Evolutionary conservation across 2,888 invertebrate genomes (phyloP).

Genomic region (Scaptodrosophila latifasciaeformis): DNA sequence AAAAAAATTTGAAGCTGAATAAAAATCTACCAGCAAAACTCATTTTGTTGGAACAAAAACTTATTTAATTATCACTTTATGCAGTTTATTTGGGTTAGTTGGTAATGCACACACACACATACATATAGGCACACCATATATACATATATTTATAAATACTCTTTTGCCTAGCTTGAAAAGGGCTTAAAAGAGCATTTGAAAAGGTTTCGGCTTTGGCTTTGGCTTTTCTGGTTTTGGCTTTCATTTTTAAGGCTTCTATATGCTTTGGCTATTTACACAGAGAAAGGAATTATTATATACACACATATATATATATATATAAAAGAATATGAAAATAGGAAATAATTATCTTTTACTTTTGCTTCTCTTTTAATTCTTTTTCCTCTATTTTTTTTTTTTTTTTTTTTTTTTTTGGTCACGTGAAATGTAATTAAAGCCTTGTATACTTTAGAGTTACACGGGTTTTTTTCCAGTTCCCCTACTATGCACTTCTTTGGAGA

Average conservation of each 20-base stretch:
- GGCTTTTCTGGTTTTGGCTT: too few species aligned
- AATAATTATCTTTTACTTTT: not conserved
- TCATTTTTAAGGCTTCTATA: not conserved
- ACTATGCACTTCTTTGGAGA: too few species aligned
- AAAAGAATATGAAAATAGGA: constrained; percentile 7
- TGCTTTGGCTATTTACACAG: not conserved
- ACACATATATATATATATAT: too few species aligned
- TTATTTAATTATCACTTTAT: constrained; percentile 59
- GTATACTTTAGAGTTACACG: not conserved
- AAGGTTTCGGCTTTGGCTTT: constrained; percentile 27
- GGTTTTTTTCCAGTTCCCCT: too few species aligned
- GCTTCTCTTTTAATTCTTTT: constrained; percentile 16
- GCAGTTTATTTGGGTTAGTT: constrained; percentile 53
- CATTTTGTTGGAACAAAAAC: constrained; percentile 33
- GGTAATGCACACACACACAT: constrained; percentile 4
- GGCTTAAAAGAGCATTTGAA: constrained; percentile 43
- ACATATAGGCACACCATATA: not conserved
- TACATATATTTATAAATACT: not conserved
- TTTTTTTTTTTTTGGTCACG: constrained; percentile 19
- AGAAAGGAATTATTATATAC: too few species aligned
- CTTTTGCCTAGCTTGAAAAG: constrained; percentile 30
- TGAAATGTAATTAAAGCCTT: constrained; percentile 52
- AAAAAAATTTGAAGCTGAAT: too few species aligned
- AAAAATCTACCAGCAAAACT: too few species aligned
- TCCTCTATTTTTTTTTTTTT: too few species aligned